These are phyloP conservation scores for Momotus momota DNA, from an alignment of 2,797 vertebrate species.

Conservation along the genomic window DNA sequence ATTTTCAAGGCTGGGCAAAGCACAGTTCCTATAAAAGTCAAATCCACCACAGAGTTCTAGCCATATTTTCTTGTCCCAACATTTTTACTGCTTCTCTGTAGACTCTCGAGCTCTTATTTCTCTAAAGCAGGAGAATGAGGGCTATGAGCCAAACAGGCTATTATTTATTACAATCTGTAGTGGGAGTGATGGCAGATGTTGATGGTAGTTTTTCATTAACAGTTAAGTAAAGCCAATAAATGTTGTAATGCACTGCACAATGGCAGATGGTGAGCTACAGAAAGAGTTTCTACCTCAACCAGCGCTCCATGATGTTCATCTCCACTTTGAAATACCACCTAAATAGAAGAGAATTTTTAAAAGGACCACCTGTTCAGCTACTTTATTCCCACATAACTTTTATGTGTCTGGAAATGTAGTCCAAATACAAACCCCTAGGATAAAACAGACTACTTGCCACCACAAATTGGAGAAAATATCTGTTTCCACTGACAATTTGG, in stretches of 20 bases:
- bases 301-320: background rate
- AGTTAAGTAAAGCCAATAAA: slow-evolving; percentile 30
- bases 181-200: slow-evolving; percentile 59
- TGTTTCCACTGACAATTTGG: background rate
- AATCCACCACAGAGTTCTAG: background rate
- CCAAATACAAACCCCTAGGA: background rate
- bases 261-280: background rate
- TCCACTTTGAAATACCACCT: background rate
- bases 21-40: background rate
- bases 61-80: background rate
- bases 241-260: background rate
- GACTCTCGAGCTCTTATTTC: background rate
- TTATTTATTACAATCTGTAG: slow-evolving; percentile 44
- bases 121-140: background rate
- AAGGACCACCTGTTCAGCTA: background rate
- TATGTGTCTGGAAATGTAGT: background rate
- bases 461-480: background rate
- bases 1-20: background rate
- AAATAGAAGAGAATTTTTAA: background rate
- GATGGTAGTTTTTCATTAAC: slow-evolving; percentile 44
- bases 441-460: background rate
- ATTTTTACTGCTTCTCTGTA: background rate
- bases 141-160: background rate
- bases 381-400: background rate
- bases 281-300: background rate